Evolutionary conservation across 2,797 vertebrate genomes (phyloP).

Genomic region (Lepus townsendii): DNA sequence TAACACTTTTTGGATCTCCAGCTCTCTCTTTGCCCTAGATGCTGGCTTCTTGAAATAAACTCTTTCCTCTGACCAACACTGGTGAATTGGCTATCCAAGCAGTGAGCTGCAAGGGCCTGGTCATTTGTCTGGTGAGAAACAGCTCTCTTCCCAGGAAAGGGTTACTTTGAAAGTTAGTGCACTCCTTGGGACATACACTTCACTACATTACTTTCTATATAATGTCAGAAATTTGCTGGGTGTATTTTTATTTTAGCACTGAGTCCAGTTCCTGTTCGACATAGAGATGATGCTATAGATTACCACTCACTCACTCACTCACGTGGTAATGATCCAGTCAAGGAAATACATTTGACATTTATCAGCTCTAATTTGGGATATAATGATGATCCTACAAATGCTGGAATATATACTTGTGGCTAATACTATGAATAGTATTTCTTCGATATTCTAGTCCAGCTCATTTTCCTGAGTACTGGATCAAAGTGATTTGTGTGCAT

Average conservation of each 20-base stretch:
- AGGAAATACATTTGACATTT: constrained; percentile 10
- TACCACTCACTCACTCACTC: background rate
- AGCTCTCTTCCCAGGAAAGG: background rate
- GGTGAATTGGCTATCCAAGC: no score
- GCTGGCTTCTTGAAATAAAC: no score
- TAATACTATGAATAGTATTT: background rate
- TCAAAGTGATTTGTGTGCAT: background rate
- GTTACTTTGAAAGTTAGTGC: constrained; percentile 32
- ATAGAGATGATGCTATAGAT: background rate
- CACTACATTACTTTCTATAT: background rate
- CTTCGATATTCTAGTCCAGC: background rate
- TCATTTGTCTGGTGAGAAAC: background rate
- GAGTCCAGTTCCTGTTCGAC: background rate
- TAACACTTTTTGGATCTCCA: no score
- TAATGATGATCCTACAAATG: background rate
- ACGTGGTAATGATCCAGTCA: background rate
- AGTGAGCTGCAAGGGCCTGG: no score
- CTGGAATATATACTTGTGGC: background rate
- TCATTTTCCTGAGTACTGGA: background rate
- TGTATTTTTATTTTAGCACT: background rate
- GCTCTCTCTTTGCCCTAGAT: no score
- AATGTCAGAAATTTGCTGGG: background rate
- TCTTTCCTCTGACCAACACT: no score
- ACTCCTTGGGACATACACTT: background rate
- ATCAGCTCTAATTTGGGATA: constrained; percentile 35